These are phyloP conservation scores for Rhaphigaster nebulosa DNA, from an alignment of 2,888 invertebrate species.

Conservation along the genomic window DNA sequence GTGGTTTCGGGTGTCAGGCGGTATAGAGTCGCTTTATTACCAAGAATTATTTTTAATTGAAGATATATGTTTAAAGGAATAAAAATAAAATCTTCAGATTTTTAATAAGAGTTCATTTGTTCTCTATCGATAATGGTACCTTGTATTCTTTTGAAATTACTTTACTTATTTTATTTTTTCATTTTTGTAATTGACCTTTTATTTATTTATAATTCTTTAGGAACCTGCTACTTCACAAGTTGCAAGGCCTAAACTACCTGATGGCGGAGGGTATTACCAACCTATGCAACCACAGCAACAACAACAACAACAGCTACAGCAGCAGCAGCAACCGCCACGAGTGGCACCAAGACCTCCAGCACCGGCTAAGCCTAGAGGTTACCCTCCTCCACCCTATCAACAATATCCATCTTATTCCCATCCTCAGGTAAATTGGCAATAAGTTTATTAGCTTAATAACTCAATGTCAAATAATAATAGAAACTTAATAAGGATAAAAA, in stretches of 20 bases:
- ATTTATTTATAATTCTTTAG: constrained; percentile 47
- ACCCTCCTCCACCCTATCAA: constrained; percentile 59
- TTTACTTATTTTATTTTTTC: not conserved
- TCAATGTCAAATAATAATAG: not conserved
- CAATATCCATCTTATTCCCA: constrained; percentile 31
- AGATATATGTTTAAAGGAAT: not conserved
- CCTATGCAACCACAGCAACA: not conserved
- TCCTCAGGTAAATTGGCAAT: not conserved
- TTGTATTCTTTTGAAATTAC: not conserved
- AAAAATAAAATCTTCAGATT: not conserved
- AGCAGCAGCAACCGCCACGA: constrained; percentile 47
- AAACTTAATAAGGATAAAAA: too few species aligned
- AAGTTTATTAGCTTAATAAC: not conserved
- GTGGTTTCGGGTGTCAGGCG: not conserved
- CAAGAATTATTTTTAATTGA: not conserved
- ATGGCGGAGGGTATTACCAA: constrained; percentile 47
- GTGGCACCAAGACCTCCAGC: constrained; percentile 53
- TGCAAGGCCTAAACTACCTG: constrained; percentile 53
- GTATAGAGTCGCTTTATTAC: not conserved
- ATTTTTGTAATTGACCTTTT: not conserved
- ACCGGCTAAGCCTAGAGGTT: constrained; percentile 56
- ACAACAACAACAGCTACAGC: constrained; percentile 54
- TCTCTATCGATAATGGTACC: not conserved
- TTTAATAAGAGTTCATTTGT: not conserved
- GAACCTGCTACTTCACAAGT: constrained; percentile 61